Evolutionary conservation across 2,113 vertebrate genomes (phyloP).

Genomic region (Sclerurus mexicanus): DNA sequence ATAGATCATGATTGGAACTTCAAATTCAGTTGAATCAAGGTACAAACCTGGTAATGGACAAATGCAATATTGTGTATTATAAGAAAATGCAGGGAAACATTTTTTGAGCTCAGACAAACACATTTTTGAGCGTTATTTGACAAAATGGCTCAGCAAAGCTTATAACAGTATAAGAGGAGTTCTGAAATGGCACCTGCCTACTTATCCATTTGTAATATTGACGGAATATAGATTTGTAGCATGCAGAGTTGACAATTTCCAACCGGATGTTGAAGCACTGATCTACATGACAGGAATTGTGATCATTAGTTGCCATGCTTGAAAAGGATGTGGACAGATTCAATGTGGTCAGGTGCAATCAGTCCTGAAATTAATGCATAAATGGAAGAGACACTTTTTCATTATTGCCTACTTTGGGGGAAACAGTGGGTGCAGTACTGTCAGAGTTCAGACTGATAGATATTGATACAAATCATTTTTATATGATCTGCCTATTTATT

Average conservation of each 20-base stretch:
- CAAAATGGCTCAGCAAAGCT: neutral
- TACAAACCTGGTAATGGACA: neutral
- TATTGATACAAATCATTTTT: slow-evolving; percentile 71
- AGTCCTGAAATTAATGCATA: slow-evolving; percentile 66
- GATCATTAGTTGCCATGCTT: slow-evolving; percentile 51
- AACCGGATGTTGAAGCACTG: slow-evolving; percentile 36
- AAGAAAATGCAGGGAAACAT: neutral
- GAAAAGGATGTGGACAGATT: slow-evolving; percentile 56
- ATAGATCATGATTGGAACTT: neutral
- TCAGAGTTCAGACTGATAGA: slow-evolving; percentile 69
- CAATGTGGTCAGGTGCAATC: slow-evolving; percentile 62
- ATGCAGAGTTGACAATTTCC: slow-evolving; percentile 65
- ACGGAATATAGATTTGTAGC: slow-evolving; percentile 52
- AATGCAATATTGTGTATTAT: neutral
- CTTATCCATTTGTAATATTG: slow-evolving; percentile 59
- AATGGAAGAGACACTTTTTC: slow-evolving; percentile 67
- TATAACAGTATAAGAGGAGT: neutral
- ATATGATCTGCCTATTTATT: slow-evolving; percentile 69
- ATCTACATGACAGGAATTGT: slow-evolving; percentile 48
- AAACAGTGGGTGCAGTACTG: slow-evolving; percentile 58
- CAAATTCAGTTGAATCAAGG: neutral
- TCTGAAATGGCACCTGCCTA: slow-evolving; percentile 44
- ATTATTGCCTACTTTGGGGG: slow-evolving; percentile 61
- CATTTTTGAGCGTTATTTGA: neutral
- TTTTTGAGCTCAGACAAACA: neutral